phyloP scores from a whole-genome alignment of 1,140 invertebrate species.

The Spodoptera litura region DNA sequence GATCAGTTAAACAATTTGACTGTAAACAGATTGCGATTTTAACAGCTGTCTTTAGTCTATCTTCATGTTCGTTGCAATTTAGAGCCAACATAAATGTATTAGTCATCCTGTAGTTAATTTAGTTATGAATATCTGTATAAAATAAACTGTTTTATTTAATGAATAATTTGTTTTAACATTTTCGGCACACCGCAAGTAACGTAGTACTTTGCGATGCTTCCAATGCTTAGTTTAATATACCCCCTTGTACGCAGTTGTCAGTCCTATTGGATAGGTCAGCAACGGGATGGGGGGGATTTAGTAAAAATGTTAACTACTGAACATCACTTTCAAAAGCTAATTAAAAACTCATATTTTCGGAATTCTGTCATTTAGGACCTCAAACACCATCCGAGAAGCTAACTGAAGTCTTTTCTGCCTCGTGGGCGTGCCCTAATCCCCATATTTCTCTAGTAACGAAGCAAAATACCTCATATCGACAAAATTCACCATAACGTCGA shows the following conservation, averaged over 20 bases:
- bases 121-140: neutral
- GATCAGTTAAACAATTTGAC: too few relatives aligned
- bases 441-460: too few relatives aligned
- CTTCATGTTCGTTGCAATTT: too few relatives aligned
- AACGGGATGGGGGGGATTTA: constrained; percentile 67
- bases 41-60: too few relatives aligned
- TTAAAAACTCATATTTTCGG: too few relatives aligned
- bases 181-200: constrained; percentile 67
- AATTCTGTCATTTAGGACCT: too few relatives aligned
- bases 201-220: constrained; percentile 61
- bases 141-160: neutral
- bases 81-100: too few relatives aligned
- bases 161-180: constrained; percentile 60
- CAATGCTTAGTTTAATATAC: constrained; percentile 65
- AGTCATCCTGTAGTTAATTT: too few relatives aligned
- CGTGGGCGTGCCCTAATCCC: neutral
- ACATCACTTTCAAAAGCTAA: too few relatives aligned
- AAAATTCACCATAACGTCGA: neutral
- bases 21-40: too few relatives aligned
- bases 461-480: neutral
- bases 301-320: neutral
- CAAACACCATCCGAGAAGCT: too few relatives aligned
- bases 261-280: constrained; percentile 59
- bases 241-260: constrained; percentile 71
- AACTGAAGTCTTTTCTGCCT: too few relatives aligned